Percentiles rank a stretch among this genome's conserved stretches.
Evolutionary conservation across 2,113 vertebrate species (phyloP).

Genomic region (Sciurus niger): DNA sequence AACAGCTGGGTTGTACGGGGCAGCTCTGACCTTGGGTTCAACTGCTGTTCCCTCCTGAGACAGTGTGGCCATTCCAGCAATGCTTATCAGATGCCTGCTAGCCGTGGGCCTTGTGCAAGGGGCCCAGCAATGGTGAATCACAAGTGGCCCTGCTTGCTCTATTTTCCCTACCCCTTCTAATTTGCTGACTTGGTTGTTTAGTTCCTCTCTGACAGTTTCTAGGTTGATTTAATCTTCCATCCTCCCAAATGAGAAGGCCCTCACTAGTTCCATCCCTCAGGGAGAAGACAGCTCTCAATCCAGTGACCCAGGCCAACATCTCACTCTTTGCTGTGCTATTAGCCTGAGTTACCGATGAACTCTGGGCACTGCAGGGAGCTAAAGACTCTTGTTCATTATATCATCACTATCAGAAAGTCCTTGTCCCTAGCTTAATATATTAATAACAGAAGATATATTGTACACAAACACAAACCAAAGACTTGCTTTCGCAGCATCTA

Average conservation of each 20-base stretch:
- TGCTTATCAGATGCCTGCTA: neutral
- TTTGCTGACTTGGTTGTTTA: neutral
- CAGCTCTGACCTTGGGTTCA: neutral
- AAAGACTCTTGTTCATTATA: neutral
- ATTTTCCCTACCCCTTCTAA: neutral
- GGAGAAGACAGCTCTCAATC: neutral
- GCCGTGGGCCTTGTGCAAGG: neutral
- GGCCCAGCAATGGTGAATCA: neutral
- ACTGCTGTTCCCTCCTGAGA: neutral
- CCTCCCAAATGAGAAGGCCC: neutral
- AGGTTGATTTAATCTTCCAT: neutral
- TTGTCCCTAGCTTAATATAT: neutral
- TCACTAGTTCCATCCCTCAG: neutral
- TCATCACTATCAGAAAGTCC: neutral
- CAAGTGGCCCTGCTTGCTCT: fast-evolving
- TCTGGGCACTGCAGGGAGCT: neutral
- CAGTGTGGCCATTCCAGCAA: neutral
- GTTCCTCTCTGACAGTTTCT: constrained; percentile 22
- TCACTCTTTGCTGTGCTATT: neutral
- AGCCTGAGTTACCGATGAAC: neutral
- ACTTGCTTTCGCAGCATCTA: neutral
- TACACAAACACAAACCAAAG: no score
- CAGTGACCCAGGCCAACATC: neutral
- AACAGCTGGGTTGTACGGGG: neutral
- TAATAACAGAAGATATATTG: neutral